Evolutionary conservation across 2,797 vertebrate species (phyloP).

Genomic region (Pagetopsis macropterus): DNA sequence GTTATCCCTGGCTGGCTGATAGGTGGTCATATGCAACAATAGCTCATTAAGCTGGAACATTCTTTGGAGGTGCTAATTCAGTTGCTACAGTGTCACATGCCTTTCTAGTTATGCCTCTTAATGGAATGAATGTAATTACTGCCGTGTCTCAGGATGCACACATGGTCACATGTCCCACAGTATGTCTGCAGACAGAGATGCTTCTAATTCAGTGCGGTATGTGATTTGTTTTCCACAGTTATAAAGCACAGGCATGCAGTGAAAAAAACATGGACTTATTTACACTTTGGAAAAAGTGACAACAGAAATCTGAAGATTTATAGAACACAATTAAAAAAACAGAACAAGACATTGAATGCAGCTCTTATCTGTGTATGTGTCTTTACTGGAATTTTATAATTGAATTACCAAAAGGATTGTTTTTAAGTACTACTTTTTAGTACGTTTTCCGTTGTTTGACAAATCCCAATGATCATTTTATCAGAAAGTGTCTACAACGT

Average conservation of each 20-base stretch:
- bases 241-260: not conserved
- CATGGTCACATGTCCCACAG: slow-evolving; percentile 40
- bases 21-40: slow-evolving; percentile 24
- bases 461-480: no score
- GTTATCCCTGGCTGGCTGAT: slow-evolving; percentile 10
- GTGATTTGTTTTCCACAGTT: not conserved
- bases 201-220: slow-evolving; percentile 1
- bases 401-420: no score
- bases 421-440: no score
- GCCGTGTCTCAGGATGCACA: slow-evolving; percentile 50
- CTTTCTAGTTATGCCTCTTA: slow-evolving; percentile 11
- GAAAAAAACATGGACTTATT: not conserved
- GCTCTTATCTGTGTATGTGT: no score
- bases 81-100: not conserved
- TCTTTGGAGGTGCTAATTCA: slow-evolving; percentile 9
- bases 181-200: slow-evolving; percentile 10
- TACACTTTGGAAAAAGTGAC: not conserved
- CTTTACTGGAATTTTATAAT: no score
- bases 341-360: no score
- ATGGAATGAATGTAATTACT: slow-evolving; percentile 16
- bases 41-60: slow-evolving; percentile 13
- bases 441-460: no score
- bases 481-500: not conserved
- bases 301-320: not conserved
- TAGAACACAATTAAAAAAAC: not conserved